Conservation (phyloP, 2,888 invertebrate genomes). For the Dynastes maya region DNA sequence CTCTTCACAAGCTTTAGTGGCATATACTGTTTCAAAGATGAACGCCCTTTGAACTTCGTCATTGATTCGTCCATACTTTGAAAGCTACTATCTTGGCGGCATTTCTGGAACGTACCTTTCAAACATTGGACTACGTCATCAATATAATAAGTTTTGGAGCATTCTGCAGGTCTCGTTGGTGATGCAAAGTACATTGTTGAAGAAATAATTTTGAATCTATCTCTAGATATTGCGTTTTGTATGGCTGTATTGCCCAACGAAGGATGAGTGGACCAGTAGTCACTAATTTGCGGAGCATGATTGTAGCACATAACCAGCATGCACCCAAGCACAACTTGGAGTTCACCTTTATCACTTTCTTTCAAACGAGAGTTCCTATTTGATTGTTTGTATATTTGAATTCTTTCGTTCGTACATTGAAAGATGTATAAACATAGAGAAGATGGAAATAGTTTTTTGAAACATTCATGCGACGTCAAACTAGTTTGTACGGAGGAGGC, state of each 20-base stretch:
- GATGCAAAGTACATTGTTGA: slow-evolving; percentile 19
- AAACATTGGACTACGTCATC: too few relatives aligned
- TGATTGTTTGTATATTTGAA: too few relatives aligned
- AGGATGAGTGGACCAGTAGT: slow-evolving; percentile 45
- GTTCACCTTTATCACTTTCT: background rate
- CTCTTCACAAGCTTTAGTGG: background rate
- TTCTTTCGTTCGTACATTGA: too few relatives aligned
- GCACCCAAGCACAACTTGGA: background rate
- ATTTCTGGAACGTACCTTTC: too few relatives aligned
- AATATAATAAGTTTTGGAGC: slow-evolving; percentile 45
- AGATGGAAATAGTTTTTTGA: too few relatives aligned
- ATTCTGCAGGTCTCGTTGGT: slow-evolving; percentile 9
- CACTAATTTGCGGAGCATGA: background rate
- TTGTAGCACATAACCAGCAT: background rate
- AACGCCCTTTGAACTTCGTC: too few relatives aligned
- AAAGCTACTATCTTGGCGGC: too few relatives aligned
- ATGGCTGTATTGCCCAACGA: slow-evolving; percentile 27
- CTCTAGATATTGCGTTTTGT: slow-evolving; percentile 18
- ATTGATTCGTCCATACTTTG: too few relatives aligned
- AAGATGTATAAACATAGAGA: too few relatives aligned
- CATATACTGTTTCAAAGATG: too few relatives aligned
- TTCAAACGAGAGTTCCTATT: background rate
- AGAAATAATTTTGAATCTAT: slow-evolving; percentile 18
- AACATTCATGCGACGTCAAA: too few relatives aligned
- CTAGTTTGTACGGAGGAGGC: too few relatives aligned